These are phyloP conservation scores for Oryctolagus cuniculus DNA, from an alignment of 2,113 vertebrate genomes.

Conservation along the genomic window DNA sequence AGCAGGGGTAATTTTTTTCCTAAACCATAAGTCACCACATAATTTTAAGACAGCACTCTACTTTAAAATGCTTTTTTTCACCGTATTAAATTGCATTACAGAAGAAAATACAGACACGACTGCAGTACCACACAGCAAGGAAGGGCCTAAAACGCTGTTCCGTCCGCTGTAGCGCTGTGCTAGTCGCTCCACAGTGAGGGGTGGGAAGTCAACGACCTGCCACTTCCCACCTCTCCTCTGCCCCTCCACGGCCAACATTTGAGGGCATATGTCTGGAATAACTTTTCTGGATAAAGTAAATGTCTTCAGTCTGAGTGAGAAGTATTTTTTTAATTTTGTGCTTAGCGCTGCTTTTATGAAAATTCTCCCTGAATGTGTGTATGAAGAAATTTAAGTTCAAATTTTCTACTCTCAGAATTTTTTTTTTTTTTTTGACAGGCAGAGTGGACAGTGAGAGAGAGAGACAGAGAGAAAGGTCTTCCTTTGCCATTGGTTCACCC, in stretches of 20 bases:
- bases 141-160: not conserved
- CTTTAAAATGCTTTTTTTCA: not conserved
- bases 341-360: not conserved
- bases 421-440: too few relatives aligned
- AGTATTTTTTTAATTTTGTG: not conserved
- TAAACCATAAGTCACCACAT: not conserved
- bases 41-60: not conserved
- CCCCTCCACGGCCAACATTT: fast-evolving
- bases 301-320: not conserved
- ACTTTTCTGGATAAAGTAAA: not conserved
- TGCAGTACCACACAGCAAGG: fast-evolving
- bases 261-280: not conserved
- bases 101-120: not conserved
- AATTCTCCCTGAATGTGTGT: too few relatives aligned
- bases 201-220: fast-evolving
- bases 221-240: fast-evolving
- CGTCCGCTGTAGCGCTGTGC: too few relatives aligned
- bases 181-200: not conserved
- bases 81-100: not conserved
- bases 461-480: too few relatives aligned
- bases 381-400: not conserved
- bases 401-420: not conserved
- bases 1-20: not conserved
- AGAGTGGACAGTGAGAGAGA: too few relatives aligned
- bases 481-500: too few relatives aligned